Conservation (phyloP, 2,888 invertebrate species). For the Liposcelis brunnea region DNA sequence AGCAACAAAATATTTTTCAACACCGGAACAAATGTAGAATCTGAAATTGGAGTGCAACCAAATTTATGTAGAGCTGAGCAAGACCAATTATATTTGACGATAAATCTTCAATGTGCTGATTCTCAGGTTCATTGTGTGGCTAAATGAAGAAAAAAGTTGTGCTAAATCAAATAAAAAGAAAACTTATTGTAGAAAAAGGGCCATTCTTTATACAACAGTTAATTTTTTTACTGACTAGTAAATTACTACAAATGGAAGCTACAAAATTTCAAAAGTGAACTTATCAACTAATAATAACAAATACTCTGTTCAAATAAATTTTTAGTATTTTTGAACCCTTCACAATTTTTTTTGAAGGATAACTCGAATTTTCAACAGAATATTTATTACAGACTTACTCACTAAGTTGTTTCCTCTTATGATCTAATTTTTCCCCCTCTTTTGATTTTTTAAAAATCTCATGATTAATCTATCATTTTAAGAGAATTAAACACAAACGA, state of each 20-base stretch:
- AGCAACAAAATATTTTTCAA: conserved; percentile 22
- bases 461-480: too few relatives aligned
- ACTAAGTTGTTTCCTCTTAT: too few relatives aligned
- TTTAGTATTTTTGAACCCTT: too few relatives aligned
- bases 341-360: too few relatives aligned
- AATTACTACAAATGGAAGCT: conserved; percentile 12
- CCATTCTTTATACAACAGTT: too few relatives aligned
- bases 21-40: conserved; percentile 16
- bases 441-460: too few relatives aligned
- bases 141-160: conserved; percentile 4
- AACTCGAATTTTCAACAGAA: too few relatives aligned
- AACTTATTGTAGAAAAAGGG: conserved; percentile 28
- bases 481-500: too few relatives aligned
- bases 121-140: conserved; percentile 14
- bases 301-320: conserved; percentile 11
- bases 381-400: too few relatives aligned
- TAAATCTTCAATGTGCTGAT: conserved; percentile 20
- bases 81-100: conserved; percentile 14
- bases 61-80: conserved; percentile 15
- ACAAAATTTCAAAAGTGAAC: conserved; percentile 11
- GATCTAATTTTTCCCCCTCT: too few relatives aligned
- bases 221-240: conserved; percentile 11
- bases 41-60: conserved; percentile 22
- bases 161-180: conserved; percentile 12
- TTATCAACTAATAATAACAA: conserved; percentile 10